A percentile compares a stretch with the other conserved stretches of the same genome.
Evolutionary conservation across 2,113 vertebrate genomes (phyloP).

Genomic region (Pollachius pollachius): DNA sequence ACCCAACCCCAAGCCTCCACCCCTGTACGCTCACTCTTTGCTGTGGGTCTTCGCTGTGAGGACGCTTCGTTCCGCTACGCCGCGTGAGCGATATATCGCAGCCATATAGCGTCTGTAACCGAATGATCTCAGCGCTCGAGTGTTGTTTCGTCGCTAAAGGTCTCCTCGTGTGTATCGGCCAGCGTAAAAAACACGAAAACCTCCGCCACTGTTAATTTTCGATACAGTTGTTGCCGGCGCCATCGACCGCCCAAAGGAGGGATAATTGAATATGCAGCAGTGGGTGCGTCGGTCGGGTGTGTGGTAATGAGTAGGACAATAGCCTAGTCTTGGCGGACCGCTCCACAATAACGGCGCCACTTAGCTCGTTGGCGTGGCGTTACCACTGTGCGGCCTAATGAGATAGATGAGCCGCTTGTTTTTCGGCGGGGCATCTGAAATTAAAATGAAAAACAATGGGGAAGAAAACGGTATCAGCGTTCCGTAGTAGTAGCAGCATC

Average conservation of each 20-base stretch:
- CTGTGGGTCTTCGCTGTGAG: no score
- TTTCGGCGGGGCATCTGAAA: conserved; percentile 31
- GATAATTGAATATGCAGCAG: conserved; percentile 40
- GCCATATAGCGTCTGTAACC: no score
- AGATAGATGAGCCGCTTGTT: conserved; percentile 34
- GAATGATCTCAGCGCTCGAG: no score
- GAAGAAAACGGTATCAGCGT: conserved; percentile 1
- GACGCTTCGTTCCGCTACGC: no score
- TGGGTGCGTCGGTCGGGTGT: conserved; percentile 21
- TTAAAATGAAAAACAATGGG: conserved; percentile 24
- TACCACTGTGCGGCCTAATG: conserved; percentile 33
- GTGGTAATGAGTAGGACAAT: conserved; percentile 41
- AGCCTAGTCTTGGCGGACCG: conserved; percentile 18
- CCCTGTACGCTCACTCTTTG: no score
- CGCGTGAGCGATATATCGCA: no score
- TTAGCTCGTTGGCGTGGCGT: conserved; percentile 10
- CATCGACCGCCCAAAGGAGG: not conserved
- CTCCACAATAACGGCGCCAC: conserved; percentile 35
- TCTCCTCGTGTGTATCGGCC: no score
- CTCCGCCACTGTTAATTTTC: no score
- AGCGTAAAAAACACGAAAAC: no score
- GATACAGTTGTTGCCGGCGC: no score
- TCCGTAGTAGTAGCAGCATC: conserved; percentile 31
- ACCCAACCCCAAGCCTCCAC: no score
- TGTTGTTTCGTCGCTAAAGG: no score